These are phyloP conservation scores for Gila robusta DNA, from an alignment of 2,797 vertebrate species.

Conservation along the genomic window DNA sequence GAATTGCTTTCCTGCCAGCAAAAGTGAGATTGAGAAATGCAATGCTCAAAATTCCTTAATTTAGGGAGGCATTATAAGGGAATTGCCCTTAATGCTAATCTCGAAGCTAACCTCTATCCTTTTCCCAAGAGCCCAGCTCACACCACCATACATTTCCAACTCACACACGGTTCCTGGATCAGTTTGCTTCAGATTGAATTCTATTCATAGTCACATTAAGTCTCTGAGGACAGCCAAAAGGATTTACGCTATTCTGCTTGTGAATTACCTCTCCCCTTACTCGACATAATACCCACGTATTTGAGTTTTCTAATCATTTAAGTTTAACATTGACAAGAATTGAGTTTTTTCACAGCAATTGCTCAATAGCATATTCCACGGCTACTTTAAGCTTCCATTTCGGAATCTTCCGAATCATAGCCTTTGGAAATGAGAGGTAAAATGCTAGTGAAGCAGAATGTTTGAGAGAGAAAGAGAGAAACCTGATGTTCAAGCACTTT, in stretches of 20 bases:
- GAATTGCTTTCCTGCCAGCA: conserved; percentile 3
- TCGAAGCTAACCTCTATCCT: conserved; percentile 38
- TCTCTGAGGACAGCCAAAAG: conserved; percentile 9
- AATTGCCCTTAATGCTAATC: conserved; percentile 43
- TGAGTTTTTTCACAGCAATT: neutral
- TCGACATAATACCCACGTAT: neutral
- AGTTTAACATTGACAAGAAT: conserved; percentile 34
- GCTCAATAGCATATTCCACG: conserved; percentile 8
- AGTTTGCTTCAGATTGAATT: conserved; percentile 41
- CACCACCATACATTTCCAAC: conserved; percentile 10
- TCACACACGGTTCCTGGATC: conserved; percentile 18
- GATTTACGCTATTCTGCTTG: conserved; percentile 5
- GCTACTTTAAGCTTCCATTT: conserved; percentile 16
- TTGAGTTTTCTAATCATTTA: conserved; percentile 19
- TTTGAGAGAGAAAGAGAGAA: neutral
- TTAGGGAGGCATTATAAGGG: conserved; percentile 37
- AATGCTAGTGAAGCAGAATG: conserved; percentile 1
- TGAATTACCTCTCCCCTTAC: neutral
- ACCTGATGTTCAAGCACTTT: conserved; percentile 28
- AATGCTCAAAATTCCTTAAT: conserved; percentile 47
- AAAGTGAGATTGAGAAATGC: conserved; percentile 36
- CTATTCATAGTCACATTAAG: conserved; percentile 36
- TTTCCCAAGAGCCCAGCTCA: conserved; percentile 30
- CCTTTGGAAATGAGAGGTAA: conserved; percentile 30
- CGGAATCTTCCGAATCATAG: neutral